Evolutionary conservation across 1,140 invertebrate species (phyloP).

Genomic region (Galendromus occidentalis): DNA sequence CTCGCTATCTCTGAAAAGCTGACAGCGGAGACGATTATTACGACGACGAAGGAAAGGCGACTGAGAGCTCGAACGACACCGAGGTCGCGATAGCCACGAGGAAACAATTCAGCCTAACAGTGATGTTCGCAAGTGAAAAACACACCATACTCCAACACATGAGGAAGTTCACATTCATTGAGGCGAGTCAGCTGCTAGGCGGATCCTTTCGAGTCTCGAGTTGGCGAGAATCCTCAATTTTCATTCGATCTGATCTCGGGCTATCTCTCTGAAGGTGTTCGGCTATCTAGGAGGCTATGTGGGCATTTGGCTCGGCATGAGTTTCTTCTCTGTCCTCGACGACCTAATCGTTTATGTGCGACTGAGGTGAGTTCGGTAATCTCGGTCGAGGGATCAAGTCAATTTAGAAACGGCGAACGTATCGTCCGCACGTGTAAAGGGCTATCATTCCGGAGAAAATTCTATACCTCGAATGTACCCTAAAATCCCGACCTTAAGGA

Average conservation of each 20-base stretch:
- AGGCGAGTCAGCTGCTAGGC: too few species aligned
- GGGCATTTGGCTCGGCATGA: constrained; percentile 7
- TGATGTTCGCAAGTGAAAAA: constrained; percentile 1
- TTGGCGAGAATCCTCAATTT: too few species aligned
- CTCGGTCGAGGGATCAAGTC: too few species aligned
- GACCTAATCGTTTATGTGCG: background rate
- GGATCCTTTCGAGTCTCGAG: too few species aligned
- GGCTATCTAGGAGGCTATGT: constrained; percentile 1
- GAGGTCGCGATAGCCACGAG: background rate
- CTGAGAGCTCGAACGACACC: background rate
- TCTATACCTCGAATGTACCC: too few species aligned
- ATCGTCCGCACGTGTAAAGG: too few species aligned
- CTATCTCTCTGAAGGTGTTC: background rate
- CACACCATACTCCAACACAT: constrained; percentile 7
- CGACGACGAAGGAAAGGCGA: background rate
- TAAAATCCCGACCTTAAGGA: too few species aligned
- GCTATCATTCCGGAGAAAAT: too few species aligned
- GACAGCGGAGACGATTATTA: background rate
- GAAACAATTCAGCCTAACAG: background rate
- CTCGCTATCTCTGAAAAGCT: background rate
- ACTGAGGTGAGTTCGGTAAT: too few species aligned
- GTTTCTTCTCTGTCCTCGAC: background rate
- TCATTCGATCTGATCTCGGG: too few species aligned
- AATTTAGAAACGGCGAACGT: too few species aligned
- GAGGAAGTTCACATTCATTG: constrained; percentile 2